Evolutionary conservation across 2,888 invertebrate species (phyloP).

Genomic region (Pterobdella sp.): DNA sequence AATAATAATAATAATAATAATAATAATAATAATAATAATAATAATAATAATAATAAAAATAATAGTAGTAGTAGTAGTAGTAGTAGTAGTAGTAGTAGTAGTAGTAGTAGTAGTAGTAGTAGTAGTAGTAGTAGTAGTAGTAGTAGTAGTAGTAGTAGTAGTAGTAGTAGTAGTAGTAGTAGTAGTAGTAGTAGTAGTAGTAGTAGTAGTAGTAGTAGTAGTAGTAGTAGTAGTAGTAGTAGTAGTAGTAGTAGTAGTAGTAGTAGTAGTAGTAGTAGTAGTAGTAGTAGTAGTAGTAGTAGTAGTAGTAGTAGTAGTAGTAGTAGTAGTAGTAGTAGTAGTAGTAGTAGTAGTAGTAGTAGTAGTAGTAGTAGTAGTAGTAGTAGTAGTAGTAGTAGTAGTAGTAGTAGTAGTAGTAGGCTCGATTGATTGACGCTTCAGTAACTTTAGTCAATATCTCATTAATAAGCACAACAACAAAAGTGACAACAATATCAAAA

Average conservation of each 20-base stretch:
- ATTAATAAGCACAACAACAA: too few species aligned
- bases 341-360: background rate
- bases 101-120: constrained; percentile 25
- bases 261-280: background rate
- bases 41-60: too few species aligned
- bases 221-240: constrained; percentile 8
- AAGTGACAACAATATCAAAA: too few species aligned
- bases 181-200: constrained; percentile 26
- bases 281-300: background rate
- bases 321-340: background rate
- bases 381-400: constrained; percentile 6
- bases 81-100: too few species aligned
- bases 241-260: background rate
- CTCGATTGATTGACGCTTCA: background rate
- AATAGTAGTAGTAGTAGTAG: too few species aligned
- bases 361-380: constrained; percentile 6
- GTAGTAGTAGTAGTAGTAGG: constrained; percentile 6
- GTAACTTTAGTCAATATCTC: background rate
- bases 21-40: too few species aligned
- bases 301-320: background rate
- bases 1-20: too few species aligned
- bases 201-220: constrained; percentile 21
- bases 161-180: constrained; percentile 29
- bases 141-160: constrained; percentile 28
- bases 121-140: constrained; percentile 25